Base-by-base conservation (phyloP, 2,888 invertebrate genomes). In the Limnephilus auricula region DNA sequence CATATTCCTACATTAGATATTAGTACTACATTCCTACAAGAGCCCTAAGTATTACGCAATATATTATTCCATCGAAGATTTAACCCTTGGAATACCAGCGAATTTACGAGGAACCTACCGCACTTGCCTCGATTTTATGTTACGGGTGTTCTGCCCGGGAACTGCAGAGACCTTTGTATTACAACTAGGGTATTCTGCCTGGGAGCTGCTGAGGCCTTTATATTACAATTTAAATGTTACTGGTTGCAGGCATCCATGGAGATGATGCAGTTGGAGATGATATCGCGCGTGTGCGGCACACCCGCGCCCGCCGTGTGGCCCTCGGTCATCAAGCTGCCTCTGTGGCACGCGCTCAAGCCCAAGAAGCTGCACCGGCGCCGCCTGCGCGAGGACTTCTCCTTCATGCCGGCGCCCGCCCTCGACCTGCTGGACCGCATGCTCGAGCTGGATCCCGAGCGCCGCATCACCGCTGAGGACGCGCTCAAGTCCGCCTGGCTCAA, bases 221-320 rank as follows among this genome's bases (percentile, higher is more conserved):
- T 40, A 40, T 40, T 40, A 40, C 40, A 40, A 40, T 18, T 1
- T 12, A 32, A 1, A 30, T 80, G 30, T 31, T 6, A 82, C 31
- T 25, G 13, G 15, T 32, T 94, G 13, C 96, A 98, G 97, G 99
- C 99, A 0, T 98, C 98, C 94, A 96, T 98, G 90, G 99, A 99
- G 95, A 97, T 99, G 96, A 97, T 98, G 95, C 99, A 99, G 94
- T 95, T 99, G 93, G 99, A 99, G 94, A 97, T 98, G 95, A 99
- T 99, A 94, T 99, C 99, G 0, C 96, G 98, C 92, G 97, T 98
- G 34, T 99, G 99, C 96, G 99, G 99, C 31, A 98, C 99, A 0
- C 99, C 99, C 0, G 97, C 98, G 79, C 99, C 99, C 0, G 99
- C 99, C 83, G 98, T 98, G 79, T 99, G 99, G 99, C 99, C 99